Evolutionary conservation across 2,113 vertebrate genomes (phyloP).

Genomic region (Ophthalmolycus amberensis): DNA sequence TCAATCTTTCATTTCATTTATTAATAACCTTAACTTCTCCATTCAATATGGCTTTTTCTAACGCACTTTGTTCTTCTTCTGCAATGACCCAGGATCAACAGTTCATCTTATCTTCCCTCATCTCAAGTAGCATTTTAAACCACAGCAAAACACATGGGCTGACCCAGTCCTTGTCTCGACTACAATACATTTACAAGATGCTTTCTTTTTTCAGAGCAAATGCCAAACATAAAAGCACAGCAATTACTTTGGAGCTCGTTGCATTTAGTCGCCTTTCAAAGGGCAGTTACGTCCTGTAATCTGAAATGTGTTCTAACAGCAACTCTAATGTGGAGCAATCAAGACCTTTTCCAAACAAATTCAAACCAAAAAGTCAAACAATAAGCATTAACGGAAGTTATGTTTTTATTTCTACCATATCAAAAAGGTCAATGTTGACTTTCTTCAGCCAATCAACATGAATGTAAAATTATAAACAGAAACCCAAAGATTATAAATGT

Average conservation of each 20-base stretch:
- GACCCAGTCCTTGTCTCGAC: background rate
- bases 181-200: background rate
- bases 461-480: too few species aligned
- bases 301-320: constrained; percentile 49
- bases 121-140: constrained; percentile 26
- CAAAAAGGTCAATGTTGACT: background rate
- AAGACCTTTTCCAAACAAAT: background rate
- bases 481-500: too few species aligned
- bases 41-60: background rate
- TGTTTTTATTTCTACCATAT: background rate
- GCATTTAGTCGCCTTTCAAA: constrained; percentile 31
- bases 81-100: constrained; percentile 23
- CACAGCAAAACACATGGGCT: constrained; percentile 2
- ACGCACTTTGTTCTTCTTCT: background rate
- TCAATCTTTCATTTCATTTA: background rate
- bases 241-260: constrained; percentile 14
- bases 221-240: constrained; percentile 14
- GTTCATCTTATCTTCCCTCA: constrained; percentile 9
- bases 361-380: background rate
- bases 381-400: too few species aligned
- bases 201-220: constrained; percentile 23
- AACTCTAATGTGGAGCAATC: background rate
- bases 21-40: background rate
- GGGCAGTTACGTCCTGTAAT: background rate
- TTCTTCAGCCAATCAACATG: background rate